Base-by-base conservation (phyloP, 2,797 vertebrate species). In the Lagodon rhomboides region DNA sequence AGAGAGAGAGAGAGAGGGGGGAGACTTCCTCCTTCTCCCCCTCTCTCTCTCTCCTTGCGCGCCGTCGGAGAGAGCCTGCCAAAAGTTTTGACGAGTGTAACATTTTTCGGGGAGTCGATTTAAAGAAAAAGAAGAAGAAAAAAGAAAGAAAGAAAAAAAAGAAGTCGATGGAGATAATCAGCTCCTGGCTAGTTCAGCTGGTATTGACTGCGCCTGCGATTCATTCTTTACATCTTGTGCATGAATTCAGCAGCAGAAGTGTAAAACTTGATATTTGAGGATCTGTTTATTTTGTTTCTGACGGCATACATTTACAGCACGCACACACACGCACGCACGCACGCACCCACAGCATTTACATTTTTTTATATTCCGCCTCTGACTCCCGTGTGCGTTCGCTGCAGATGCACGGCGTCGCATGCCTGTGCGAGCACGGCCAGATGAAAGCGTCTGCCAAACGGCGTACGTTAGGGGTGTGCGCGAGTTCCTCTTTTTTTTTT, bases 61-160 rank as follows among this genome's bases (percentile, higher is more conserved):
- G 62, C 44, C 63, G 85, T 53, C 5, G 11, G 38, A n/a, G 68
- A 70, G 25, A 79, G 41, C 27, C 59, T 84, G 82, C 55, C 72
- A 81, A 85, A 75, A 72, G 86, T 87, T 87, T 85, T 75, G 62
- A 27, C 25, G 18, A 74, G 54, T 72, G 67, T 49, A 71, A 81
- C 51, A 64, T 77, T 68, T 44, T 83, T 82, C 27, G 55, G 15
- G 1, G 8, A 80, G 79, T 7, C 62, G 27, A 61, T 75, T 67
- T 62, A 12, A 54, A 4, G 17, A 0, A 8, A 50, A 46, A 38
- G 43, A 15, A 50, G 20, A 34, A 16, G 13, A 17, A 41, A 10
- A 23, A 20, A 17, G 13, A 46, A 0, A 43, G 11, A 50, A 23
- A 34, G 15, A 18, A 18, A 41, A 41, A 10, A 25, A 20, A 17